Base-by-base conservation (phyloP, 1,140 invertebrate genomes). In the Caenorhabditis remanei region DNA sequence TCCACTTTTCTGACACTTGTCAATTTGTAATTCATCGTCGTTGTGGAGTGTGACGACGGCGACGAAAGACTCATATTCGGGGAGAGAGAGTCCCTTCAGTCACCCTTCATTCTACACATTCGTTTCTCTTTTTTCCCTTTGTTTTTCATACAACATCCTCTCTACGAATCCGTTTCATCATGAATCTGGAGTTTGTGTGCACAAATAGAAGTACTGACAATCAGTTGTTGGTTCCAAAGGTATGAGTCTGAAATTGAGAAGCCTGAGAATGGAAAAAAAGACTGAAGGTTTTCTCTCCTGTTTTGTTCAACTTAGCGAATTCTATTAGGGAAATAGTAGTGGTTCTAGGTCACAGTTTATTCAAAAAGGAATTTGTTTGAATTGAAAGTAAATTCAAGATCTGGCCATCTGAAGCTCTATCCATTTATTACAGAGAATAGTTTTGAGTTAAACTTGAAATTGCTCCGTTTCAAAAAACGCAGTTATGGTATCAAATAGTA, bases 21-120 rank as follows among this genome's bases (percentile, higher is more conserved):
- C 71, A 79, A 79, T 79, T 79, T 79, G 43, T 50, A 79, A 79
- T 79, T 79, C 71, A 79, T 79, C 46, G 71, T 79, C 71, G 71
- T 50, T 79, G 71, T 50, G 43, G n/a, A 11, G 61, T n/a, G n/a
- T 24, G 71, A 79, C 71, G 46, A 46, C 40, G 40, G 46, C 46
- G 8, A 24, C 46, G 46, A 79, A 79, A 79, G 71, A 79, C 19
- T 79, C 71, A 79, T 79, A 79, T 79, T 79, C 46, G 46, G 71
- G 46, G n/a, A 21, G 32, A 32, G 21, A 79, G 46, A 53, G 71
- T n/a, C 40, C n/a, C 19, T 50, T n/a, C 43, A 32, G 11, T 9
- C 32, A 32, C 11, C 24, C 9, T 21, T 21, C 21, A 67, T 67
- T 67, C 21, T 53, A 53, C 50, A 53, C 61, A 32, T 71, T 50